phyloP scores from a whole-genome alignment of 2,797 vertebrate species.

The Gallinago stenura region DNA sequence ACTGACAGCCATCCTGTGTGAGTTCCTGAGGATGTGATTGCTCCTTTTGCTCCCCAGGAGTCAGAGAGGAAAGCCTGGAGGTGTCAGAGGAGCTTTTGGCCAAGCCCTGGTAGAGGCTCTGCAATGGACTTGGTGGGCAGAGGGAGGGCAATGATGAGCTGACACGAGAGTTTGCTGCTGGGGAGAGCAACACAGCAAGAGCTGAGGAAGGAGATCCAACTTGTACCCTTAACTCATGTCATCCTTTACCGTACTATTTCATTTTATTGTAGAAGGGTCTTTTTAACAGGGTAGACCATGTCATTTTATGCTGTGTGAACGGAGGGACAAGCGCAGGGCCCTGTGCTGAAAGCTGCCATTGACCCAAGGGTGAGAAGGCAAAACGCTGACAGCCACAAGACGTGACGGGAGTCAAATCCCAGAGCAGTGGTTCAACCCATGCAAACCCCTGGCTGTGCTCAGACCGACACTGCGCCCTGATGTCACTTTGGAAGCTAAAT shows the following conservation, averaged over 20 bases:
- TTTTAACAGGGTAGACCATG: neutral
- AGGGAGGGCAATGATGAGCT: neutral
- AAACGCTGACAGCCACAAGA: neutral
- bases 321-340: fast-evolving
- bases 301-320: neutral
- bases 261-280: neutral
- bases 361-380: neutral
- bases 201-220: neutral
- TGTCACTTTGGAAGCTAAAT: neutral
- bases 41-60: neutral
- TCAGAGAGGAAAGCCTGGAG: neutral
- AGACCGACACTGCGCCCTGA: fast-evolving
- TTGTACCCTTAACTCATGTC: neutral
- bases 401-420: neutral
- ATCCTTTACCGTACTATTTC: neutral
- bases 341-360: neutral
- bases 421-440: fast-evolving
- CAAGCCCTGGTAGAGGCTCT: neutral
- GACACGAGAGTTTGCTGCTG: neutral
- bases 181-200: fast-evolving
- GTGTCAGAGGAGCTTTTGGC: neutral
- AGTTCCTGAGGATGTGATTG: fast-evolving
- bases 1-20: fast-evolving
- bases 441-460: neutral
- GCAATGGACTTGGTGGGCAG: fast-evolving